These are phyloP conservation scores for Pseudotriccus pelzelni DNA, from an alignment of 2,797 vertebrate species.

Conservation along the genomic window DNA sequence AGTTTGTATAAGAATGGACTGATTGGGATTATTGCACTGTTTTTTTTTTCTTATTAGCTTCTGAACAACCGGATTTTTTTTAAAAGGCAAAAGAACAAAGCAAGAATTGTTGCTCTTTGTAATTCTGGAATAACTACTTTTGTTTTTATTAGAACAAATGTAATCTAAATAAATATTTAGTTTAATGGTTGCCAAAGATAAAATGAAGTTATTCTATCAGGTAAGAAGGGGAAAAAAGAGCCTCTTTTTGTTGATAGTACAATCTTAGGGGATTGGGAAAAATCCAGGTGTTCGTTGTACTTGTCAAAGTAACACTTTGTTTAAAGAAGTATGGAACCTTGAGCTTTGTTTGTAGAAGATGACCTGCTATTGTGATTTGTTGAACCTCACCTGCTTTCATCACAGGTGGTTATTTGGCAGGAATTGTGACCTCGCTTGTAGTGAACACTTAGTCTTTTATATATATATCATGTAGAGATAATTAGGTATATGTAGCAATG, in stretches of 20 bases:
- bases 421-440: neutral
- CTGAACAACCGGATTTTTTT: neutral
- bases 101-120: neutral
- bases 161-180: neutral
- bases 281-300: constrained; percentile 41
- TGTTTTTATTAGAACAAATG: neutral
- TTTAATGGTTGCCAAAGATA: neutral
- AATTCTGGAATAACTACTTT: neutral
- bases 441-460: neutral
- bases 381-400: constrained; percentile 42
- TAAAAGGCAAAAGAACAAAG: neutral
- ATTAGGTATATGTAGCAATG: neutral
- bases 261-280: neutral
- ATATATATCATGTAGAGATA: neutral
- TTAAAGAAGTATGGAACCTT: constrained; percentile 61
- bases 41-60: neutral
- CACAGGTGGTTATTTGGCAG: constrained; percentile 10
- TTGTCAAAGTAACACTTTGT: constrained; percentile 54
- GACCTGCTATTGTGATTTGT: constrained; percentile 32
- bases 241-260: neutral
- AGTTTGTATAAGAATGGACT: neutral
- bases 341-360: constrained; percentile 58
- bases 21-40: neutral
- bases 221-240: neutral
- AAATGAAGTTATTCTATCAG: neutral